Evolutionary conservation across 2,797 vertebrate species (phyloP).

Genomic region (Neosilurus hyrtlii): DNA sequence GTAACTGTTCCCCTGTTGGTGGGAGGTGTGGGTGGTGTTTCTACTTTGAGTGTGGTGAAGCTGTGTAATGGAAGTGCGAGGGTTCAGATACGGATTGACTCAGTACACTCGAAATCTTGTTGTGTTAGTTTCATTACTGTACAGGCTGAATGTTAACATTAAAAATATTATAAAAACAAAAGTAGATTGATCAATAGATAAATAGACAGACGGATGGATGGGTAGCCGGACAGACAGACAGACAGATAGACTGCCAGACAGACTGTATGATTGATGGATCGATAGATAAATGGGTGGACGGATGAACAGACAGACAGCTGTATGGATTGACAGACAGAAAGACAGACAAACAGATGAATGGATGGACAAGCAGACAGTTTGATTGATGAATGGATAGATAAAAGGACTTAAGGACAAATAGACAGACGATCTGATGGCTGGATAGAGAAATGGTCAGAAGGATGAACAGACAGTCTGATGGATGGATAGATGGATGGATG

Average conservation of each 20-base stretch:
- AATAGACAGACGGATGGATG: too few relatives aligned
- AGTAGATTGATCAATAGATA: neutral
- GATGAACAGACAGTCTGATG: too few relatives aligned
- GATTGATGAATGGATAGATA: neutral
- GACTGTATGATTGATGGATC: too few relatives aligned
- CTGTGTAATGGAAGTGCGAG: neutral
- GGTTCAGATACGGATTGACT: neutral
- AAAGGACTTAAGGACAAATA: neutral
- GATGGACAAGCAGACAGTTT: neutral
- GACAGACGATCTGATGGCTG: neutral
- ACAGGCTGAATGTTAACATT: neutral
- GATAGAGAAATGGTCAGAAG: too few relatives aligned
- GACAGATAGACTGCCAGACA: too few relatives aligned
- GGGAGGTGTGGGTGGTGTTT: constrained; percentile 19
- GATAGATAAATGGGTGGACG: too few relatives aligned
- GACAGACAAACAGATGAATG: too few relatives aligned
- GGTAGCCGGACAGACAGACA: too few relatives aligned
- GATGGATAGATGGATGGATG: too few relatives aligned
- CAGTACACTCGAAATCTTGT: neutral
- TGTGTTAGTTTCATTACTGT: neutral
- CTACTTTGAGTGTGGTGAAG: neutral
- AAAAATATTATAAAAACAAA: neutral
- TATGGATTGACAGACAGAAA: too few relatives aligned
- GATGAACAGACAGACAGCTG: too few relatives aligned
- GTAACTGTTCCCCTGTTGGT: neutral